Base-by-base conservation (phyloP, 2,797 vertebrate species). In the Enteromius treurensis region DNA sequence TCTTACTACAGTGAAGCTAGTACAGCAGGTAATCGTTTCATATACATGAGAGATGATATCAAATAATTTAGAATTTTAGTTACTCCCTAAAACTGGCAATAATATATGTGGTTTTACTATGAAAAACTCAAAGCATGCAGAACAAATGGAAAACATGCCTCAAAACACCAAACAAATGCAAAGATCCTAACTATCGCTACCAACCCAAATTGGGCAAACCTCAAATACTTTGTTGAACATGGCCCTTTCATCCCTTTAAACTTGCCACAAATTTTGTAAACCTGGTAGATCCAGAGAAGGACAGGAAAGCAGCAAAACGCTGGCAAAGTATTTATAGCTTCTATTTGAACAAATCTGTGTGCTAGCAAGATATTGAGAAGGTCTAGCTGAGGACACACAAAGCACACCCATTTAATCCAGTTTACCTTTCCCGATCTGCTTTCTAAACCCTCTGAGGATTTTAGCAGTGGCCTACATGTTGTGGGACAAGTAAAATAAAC, bases 401-500 rank as follows among this genome's bases (percentile, higher is more conserved):
- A 87, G 84, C 87, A 91, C 86, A 88, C 87, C 70, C 82, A 87
- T 87, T 84, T 86, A 77, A 84, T 88, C 78, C 23, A 2, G 82
- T 96, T 96, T 83, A 96, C 96, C 96, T 96, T 94, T 91, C 92
- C 92, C 89, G 86, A 87, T 76, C 5, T 84, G 86, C 90, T 67
- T 88, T 90, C n/a, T 91, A 90, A 89, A 89, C 90, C 60, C 26
- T 42, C 23, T 42, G 62, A 1, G 90, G 76, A 86, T 7, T 55
- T 53, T 40, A 40, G 47, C 21, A 53, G 32, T 2, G 21, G 19
- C 29, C 62, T 34, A 49, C 32, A 86, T 29, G 65, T 80, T 87
- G 82, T 83, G 83, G 87, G 86, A 86, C 82, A 90, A 84, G 87
- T 80, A 84, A 83, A 79, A 84, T 10, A 81, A 81, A 55, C 26